Evolutionary conservation across 2,888 invertebrate genomes (phyloP).

Genomic region (Oxyscelio sp.): DNA sequence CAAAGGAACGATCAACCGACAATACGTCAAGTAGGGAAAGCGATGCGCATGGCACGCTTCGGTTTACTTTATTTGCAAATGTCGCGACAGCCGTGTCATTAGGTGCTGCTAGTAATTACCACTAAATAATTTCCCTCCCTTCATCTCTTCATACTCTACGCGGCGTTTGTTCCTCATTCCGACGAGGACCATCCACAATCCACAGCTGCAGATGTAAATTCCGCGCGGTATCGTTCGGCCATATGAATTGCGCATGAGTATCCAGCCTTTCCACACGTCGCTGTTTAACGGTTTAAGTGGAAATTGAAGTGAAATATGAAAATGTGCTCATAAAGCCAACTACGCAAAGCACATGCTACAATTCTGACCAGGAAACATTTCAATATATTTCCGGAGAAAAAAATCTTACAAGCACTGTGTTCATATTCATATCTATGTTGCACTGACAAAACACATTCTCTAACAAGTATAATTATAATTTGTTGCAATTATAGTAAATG

Average conservation of each 20-base stretch:
- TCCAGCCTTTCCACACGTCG: slow-evolving; percentile 83
- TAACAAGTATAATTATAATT: slow-evolving; percentile 33
- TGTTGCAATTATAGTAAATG: slow-evolving; percentile 4
- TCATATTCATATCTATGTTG: slow-evolving; percentile 45
- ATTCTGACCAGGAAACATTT: slow-evolving; percentile 70
- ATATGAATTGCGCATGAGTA: slow-evolving; percentile 87
- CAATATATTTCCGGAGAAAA: slow-evolving; percentile 70
- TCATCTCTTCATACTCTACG: slow-evolving; percentile 60
- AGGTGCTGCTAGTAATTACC: slow-evolving; percentile 84
- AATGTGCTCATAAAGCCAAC: slow-evolving; percentile 80
- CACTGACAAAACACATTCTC: slow-evolving; percentile 56
- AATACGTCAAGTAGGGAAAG: slow-evolving; percentile 56
- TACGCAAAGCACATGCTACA: slow-evolving; percentile 67
- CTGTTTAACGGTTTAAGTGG: slow-evolving; percentile 84
- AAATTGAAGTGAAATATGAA: slow-evolving; percentile 87
- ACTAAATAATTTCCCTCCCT: slow-evolving; percentile 85
- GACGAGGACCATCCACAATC: slow-evolving; percentile 80
- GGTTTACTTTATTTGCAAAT: slow-evolving; percentile 73
- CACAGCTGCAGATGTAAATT: slow-evolving; percentile 83
- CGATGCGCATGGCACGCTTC: slow-evolving; percentile 58
- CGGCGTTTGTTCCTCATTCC: slow-evolving; percentile 72
- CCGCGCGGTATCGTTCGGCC: slow-evolving; percentile 80
- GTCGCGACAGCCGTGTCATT: slow-evolving; percentile 79
- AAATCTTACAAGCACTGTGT: slow-evolving; percentile 61
- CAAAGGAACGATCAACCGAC: slow-evolving; percentile 64